Evolutionary conservation across 1,140 invertebrate genomes (phyloP).

Genomic region (Globodera ellingtonae): DNA sequence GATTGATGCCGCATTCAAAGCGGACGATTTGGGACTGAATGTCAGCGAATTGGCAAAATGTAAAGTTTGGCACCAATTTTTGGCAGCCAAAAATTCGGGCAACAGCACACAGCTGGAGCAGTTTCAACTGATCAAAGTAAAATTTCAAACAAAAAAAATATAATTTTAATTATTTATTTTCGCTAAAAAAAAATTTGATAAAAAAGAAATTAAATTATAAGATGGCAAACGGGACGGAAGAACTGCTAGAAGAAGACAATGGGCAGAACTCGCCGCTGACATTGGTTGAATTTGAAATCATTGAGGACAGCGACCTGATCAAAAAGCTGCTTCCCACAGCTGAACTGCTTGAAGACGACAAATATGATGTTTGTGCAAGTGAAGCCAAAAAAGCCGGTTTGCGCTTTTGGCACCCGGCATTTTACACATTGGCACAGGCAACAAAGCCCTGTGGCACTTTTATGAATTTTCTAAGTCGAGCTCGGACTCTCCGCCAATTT

Average conservation of each 20-base stretch:
- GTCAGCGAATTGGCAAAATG: slow-evolving; percentile 49
- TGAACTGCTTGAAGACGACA: slow-evolving; percentile 40
- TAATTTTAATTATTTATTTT: background rate
- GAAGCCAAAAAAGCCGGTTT: too few species aligned
- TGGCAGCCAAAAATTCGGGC: slow-evolving; percentile 36
- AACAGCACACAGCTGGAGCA: slow-evolving; percentile 10
- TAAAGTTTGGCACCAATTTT: slow-evolving; percentile 52
- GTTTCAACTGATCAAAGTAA: slow-evolving; percentile 20
- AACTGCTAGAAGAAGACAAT: slow-evolving; percentile 16
- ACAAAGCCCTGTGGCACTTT: too few species aligned
- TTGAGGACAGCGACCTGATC: slow-evolving; percentile 35
- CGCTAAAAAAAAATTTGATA: background rate
- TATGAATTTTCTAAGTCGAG: too few species aligned
- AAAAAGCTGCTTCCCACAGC: slow-evolving; percentile 28
- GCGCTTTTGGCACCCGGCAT: too few species aligned
- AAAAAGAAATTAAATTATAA: background rate
- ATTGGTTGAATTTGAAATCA: slow-evolving; percentile 43
- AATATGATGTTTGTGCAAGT: slow-evolving; percentile 14
- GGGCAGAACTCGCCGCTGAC: slow-evolving; percentile 1
- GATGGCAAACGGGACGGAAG: slow-evolving; percentile 31
- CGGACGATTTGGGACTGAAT: slow-evolving; percentile 55
- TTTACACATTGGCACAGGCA: too few species aligned
- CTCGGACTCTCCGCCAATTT: too few species aligned
- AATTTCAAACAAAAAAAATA: background rate
- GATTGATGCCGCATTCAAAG: slow-evolving; percentile 61